Conservation (phyloP, 2,113 vertebrate genomes). For the Antechinus flavipes region DNA sequence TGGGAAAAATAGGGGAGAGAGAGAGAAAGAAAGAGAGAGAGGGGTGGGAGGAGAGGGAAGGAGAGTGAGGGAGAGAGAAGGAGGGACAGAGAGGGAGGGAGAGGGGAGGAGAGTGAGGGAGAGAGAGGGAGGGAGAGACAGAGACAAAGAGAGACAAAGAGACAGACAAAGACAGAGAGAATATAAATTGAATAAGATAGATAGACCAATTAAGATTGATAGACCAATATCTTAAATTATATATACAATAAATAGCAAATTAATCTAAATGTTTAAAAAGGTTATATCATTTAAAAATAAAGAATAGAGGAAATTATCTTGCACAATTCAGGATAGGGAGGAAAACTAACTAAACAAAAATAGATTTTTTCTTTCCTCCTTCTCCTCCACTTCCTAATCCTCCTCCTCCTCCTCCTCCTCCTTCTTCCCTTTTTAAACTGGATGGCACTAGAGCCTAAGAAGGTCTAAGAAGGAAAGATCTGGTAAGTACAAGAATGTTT, state of each 20-base stretch:
- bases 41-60: too few relatives aligned
- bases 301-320: neutral
- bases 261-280: neutral
- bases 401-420: too few relatives aligned
- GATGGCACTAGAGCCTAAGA: neutral
- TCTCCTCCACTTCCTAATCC: too few relatives aligned
- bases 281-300: neutral
- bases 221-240: neutral
- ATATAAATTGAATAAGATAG: neutral
- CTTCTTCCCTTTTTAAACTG: neutral
- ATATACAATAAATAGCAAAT: neutral
- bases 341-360: neutral
- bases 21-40: too few relatives aligned
- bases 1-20: neutral
- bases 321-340: neutral
- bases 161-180: neutral
- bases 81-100: too few relatives aligned
- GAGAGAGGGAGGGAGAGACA: too few relatives aligned
- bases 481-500: neutral
- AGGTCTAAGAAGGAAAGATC: neutral
- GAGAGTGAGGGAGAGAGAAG: too few relatives aligned
- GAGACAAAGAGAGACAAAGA: too few relatives aligned
- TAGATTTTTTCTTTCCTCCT: too few relatives aligned
- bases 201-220: too few relatives aligned
- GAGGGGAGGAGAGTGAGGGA: too few relatives aligned